phyloP scores from a whole-genome alignment of 2,888 invertebrate genomes.

The Acrobasis consociella region DNA sequence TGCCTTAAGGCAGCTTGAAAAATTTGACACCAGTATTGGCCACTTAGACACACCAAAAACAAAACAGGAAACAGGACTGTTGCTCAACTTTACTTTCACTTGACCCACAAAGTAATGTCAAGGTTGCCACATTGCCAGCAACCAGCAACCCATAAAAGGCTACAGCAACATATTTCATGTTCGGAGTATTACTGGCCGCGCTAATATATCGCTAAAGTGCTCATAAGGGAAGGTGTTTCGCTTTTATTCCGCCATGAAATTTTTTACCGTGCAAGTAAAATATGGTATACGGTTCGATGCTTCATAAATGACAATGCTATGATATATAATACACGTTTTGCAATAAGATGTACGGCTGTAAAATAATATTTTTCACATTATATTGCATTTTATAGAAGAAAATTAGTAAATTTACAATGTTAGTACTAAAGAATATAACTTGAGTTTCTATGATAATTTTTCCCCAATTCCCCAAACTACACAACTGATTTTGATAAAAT shows the following conservation, averaged over 20 bases:
- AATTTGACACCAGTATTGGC: no score
- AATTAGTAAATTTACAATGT: no score
- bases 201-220: constrained; percentile 35
- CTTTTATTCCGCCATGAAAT: constrained; percentile 39
- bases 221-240: constrained; percentile 32
- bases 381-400: no score
- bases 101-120: background rate
- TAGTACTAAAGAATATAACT: no score
- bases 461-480: no score
- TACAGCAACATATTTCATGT: constrained; percentile 28
- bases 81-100: no score
- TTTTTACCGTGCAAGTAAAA: constrained; percentile 33
- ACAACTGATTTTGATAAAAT: no score
- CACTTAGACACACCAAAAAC: no score
- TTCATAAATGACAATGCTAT: constrained; percentile 6
- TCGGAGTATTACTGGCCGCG: constrained; percentile 28
- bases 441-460: no score
- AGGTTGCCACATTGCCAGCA: background rate
- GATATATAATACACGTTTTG: background rate
- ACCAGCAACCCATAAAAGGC: background rate
- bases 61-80: no score
- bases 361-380: no score
- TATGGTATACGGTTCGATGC: constrained; percentile 29
- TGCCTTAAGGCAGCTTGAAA: no score
- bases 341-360: background rate